These are phyloP conservation scores for Belgica antarctica DNA, from an alignment of 2,888 invertebrate species.

Conservation along the genomic window DNA sequence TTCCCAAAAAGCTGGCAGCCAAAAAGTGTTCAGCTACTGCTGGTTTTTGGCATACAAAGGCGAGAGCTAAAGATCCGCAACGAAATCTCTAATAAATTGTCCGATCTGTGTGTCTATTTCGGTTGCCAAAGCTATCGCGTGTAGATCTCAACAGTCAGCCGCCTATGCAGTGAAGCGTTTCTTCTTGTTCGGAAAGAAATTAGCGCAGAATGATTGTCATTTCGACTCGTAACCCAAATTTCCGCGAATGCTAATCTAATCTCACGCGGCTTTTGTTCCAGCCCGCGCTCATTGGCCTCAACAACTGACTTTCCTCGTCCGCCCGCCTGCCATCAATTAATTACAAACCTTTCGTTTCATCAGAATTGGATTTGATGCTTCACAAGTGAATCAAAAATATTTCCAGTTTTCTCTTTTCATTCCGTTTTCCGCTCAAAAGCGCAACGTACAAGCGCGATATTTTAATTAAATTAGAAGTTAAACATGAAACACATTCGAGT, in stretches of 20 bases:
- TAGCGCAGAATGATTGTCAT: neutral
- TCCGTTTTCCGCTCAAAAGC: neutral
- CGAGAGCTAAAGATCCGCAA: neutral
- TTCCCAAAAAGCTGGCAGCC: neutral
- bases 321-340: conserved; percentile 2
- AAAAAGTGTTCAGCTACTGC: conserved; percentile 4
- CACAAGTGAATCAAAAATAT: neutral
- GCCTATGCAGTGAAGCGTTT: neutral
- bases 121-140: neutral
- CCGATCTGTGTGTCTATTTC: neutral
- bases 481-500: neutral
- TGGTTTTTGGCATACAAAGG: conserved; percentile 25
- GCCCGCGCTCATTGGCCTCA: no score
- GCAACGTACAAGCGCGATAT: neutral
- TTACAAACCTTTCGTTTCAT: neutral
- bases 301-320: no score
- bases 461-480: conserved; percentile 14
- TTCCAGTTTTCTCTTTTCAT: neutral
- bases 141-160: neutral
- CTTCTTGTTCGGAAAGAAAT: no score
- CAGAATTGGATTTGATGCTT: neutral
- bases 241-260: conserved; percentile 5
- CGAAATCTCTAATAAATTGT: no score
- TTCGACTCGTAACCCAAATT: neutral
- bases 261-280: neutral